phyloP scores from a whole-genome alignment of 2,797 vertebrate species.

The Oryzias sinensis region DNA sequence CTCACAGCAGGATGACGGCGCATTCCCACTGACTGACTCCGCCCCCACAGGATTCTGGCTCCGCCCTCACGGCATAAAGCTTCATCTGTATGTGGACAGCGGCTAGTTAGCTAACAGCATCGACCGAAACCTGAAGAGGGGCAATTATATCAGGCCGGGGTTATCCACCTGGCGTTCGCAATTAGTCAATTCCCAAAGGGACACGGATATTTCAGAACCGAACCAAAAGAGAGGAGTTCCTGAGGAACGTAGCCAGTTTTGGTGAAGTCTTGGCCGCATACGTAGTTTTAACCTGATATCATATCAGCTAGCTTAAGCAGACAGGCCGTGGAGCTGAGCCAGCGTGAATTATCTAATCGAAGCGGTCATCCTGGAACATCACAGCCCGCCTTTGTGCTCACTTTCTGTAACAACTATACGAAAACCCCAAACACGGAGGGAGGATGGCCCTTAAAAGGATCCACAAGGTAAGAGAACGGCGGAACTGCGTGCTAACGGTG shows the following conservation, averaged over 20 bases:
- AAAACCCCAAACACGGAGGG: conserved; percentile 36
- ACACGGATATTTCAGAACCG: neutral
- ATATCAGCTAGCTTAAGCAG: conserved; percentile 47
- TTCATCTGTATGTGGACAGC: conserved; percentile 24
- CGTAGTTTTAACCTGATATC: conserved; percentile 55
- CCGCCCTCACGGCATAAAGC: conserved; percentile 53
- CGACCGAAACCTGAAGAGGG: conserved; percentile 28
- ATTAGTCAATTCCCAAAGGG: conserved; percentile 2
- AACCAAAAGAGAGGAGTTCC: too few relatives aligned
- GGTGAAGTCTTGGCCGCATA: conserved; percentile 37
- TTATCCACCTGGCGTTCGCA: conserved; percentile 26
- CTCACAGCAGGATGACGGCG: too few relatives aligned
- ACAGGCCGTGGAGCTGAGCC: conserved; percentile 53
- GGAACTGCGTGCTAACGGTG: neutral
- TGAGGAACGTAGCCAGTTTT: conserved; percentile 7
- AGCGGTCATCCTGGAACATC: conserved; percentile 47
- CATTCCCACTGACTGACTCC: conserved; percentile 1
- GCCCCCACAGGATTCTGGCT: conserved; percentile 29
- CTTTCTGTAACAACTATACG: neutral
- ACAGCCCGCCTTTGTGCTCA: conserved; percentile 16
- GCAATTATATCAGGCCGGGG: conserved; percentile 23
- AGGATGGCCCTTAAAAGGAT: conserved; percentile 84
- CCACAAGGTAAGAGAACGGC: conserved; percentile 74
- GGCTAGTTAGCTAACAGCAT: conserved; percentile 44
- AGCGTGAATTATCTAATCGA: conserved; percentile 21